A percentile compares a stretch with the other conserved stretches of the same genome.
Conservation (phyloP, 2,797 vertebrate species). For the Cirrhinus mrigala region DNA sequence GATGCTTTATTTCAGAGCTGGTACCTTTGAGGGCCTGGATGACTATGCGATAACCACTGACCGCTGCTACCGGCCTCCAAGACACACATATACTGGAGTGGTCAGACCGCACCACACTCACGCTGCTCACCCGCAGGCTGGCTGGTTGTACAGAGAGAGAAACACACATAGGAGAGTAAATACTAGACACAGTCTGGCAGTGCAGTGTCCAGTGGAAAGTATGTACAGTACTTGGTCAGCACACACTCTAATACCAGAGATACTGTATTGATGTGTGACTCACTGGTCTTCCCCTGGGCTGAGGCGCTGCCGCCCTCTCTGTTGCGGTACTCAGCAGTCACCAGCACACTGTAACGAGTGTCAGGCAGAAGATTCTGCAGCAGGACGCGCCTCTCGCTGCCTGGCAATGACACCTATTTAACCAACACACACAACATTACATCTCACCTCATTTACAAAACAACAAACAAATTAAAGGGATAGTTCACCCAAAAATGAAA, state of each 20-base stretch:
- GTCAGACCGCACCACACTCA: conserved; percentile 79
- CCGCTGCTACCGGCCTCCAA: conserved; percentile 77
- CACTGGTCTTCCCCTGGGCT: conserved; percentile 84
- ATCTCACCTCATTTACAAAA: conserved; percentile 13
- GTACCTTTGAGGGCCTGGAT: conserved; percentile 81
- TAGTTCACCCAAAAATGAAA: too few relatives aligned
- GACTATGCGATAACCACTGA: conserved; percentile 77
- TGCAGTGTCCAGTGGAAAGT: background rate
- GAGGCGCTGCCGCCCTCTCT: conserved; percentile 83
- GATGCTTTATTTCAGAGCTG: background rate
- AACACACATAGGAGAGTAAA: background rate
- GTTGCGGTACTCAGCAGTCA: conserved; percentile 85
- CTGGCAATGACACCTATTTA: conserved; percentile 82
- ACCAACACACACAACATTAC: conserved; percentile 33
- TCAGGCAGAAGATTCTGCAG: conserved; percentile 85
- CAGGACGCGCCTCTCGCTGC: conserved; percentile 74
- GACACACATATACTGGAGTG: conserved; percentile 82
- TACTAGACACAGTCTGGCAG: background rate
- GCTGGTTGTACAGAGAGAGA: conserved; percentile 65
- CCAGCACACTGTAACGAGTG: conserved; percentile 84
- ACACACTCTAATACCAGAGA: background rate
- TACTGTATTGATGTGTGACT: conserved; percentile 50
- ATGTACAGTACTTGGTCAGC: background rate
- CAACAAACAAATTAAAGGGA: conserved; percentile 1
- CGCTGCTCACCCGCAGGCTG: conserved; percentile 81